Evolutionary conservation across 2,797 vertebrate genomes (phyloP).

Genomic region (Iguana delicatissima): DNA sequence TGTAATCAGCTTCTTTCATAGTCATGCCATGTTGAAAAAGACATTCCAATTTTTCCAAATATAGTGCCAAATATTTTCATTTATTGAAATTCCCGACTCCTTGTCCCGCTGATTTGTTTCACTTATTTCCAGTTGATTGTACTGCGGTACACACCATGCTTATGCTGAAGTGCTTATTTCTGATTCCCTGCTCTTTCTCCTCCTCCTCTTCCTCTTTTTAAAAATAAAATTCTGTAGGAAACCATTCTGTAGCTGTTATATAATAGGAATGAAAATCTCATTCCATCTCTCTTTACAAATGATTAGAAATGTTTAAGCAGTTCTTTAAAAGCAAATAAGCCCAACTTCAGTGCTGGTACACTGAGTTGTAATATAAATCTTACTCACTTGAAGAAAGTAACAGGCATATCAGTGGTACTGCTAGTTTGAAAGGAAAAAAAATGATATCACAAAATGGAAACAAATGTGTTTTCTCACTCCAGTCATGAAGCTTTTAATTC

Average conservation of each 20-base stretch:
- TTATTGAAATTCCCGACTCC: background rate
- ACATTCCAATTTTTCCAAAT: background rate
- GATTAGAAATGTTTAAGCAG: background rate
- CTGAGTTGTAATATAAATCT: constrained; percentile 16
- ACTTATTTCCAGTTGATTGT: background rate
- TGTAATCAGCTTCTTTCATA: background rate
- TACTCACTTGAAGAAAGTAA: constrained; percentile 40
- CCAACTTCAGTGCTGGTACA: background rate
- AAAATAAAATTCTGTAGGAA: too few relatives aligned
- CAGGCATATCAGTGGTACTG: constrained; percentile 40
- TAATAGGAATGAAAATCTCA: too few relatives aligned
- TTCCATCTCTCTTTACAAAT: background rate
- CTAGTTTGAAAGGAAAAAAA: constrained; percentile 50
- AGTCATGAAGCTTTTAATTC: constrained; percentile 73
- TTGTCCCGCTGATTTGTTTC: background rate
- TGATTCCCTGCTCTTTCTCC: background rate
- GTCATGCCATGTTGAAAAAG: background rate
- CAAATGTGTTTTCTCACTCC: constrained; percentile 66
- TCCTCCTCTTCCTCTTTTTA: too few relatives aligned
- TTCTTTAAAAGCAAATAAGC: constrained; percentile 27
- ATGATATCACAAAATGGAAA: constrained; percentile 71
- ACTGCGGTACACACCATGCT: background rate
- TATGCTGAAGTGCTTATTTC: background rate
- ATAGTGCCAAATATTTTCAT: background rate
- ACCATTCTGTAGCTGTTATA: too few relatives aligned